phyloP scores from a whole-genome alignment of 2,113 vertebrate species.

The Gobiocypris rarus region DNA sequence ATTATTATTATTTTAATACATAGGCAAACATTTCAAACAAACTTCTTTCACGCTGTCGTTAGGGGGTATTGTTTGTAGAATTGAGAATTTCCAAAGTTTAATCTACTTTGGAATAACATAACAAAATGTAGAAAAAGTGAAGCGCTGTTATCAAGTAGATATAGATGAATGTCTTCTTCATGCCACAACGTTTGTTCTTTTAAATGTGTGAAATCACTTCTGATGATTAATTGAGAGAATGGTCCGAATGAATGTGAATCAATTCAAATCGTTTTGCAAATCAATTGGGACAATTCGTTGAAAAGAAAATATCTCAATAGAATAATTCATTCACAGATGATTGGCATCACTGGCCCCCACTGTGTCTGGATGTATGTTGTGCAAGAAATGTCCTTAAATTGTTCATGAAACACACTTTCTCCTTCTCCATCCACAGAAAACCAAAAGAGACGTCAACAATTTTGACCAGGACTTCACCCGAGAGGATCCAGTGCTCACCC shows the following conservation, averaged over 20 bases:
- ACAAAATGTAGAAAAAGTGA: too few species aligned
- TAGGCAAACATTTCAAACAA: too few species aligned
- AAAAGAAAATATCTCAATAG: neutral
- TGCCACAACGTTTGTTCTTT: neutral
- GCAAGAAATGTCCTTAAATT: neutral
- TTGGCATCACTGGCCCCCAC: neutral
- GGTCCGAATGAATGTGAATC: neutral
- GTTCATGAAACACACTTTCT: neutral
- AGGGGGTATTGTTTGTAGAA: too few species aligned
- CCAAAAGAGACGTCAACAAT: slow-evolving; percentile 99
- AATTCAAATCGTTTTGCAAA: neutral
- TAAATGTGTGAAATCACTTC: neutral
- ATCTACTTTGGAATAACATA: too few species aligned
- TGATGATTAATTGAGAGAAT: neutral
- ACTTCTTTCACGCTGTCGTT: too few species aligned
- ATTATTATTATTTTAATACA: too few species aligned
- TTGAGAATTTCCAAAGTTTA: too few species aligned
- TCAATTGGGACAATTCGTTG: neutral
- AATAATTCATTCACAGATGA: neutral
- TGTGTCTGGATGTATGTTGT: neutral
- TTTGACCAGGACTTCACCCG: slow-evolving; percentile 99
- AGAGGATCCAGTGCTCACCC: slow-evolving; percentile 94
- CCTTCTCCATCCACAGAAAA: slow-evolving; percentile 83
- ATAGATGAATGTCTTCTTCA: neutral
- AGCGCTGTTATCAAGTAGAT: too few species aligned